phyloP scores from a whole-genome alignment of 2,888 invertebrate genomes.

The Patella caerulea region DNA sequence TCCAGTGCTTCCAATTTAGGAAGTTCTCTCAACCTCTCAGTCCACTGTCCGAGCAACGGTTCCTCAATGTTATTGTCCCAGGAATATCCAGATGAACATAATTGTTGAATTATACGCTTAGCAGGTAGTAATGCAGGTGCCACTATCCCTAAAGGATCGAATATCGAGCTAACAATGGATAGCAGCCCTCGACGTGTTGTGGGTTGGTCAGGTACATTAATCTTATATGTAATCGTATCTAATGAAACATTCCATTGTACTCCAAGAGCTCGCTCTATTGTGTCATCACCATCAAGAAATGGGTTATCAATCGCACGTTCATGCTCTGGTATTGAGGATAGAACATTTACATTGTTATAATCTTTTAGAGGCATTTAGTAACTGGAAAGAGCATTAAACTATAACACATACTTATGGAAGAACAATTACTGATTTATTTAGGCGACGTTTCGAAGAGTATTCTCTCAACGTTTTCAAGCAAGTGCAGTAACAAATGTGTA shows the following conservation, averaged over 20 bases:
- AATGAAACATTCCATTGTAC: conserved; percentile 33
- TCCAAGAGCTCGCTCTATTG: conserved; percentile 33
- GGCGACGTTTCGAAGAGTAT: too few species aligned
- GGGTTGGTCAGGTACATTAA: conserved; percentile 29
- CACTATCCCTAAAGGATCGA: conserved; percentile 41
- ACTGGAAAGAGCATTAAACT: too few species aligned
- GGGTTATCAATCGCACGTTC: conserved; percentile 19
- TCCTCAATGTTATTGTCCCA: conserved; percentile 39
- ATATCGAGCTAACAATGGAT: conserved; percentile 38
- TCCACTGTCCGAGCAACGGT: conserved; percentile 26
- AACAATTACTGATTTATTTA: too few species aligned
- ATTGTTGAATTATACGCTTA: conserved; percentile 34
- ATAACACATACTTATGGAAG: too few species aligned
- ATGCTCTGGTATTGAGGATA: conserved; percentile 20
- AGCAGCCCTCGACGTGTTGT: conserved; percentile 36
- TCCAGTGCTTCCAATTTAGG: conserved; percentile 27
- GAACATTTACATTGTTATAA: too few species aligned
- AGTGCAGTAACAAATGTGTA: too few species aligned
- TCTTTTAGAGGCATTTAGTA: too few species aligned
- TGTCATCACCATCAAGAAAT: conserved; percentile 5
- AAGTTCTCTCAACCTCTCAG: conserved; percentile 33
- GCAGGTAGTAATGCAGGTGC: conserved; percentile 32
- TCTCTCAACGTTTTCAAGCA: too few species aligned
- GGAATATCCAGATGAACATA: conserved; percentile 30
- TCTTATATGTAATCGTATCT: conserved; percentile 33